phyloP scores from a whole-genome alignment of 2,888 invertebrate species.

The Drosophila affinis region DNA sequence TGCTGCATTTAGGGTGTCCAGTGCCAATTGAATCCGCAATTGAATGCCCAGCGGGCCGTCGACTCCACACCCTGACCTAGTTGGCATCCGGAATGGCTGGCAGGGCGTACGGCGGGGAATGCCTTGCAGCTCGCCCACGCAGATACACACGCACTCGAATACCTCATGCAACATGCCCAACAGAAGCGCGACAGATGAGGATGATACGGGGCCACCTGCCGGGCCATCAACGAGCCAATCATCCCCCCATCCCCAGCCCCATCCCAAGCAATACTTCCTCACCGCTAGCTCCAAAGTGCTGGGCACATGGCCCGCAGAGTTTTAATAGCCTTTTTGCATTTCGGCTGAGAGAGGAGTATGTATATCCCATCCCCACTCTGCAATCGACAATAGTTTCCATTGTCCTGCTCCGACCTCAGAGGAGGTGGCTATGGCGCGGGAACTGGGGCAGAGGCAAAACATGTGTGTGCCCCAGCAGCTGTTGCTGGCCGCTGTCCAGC shows the following conservation, averaged over 20 bases:
- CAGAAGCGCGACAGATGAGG: conserved; percentile 38
- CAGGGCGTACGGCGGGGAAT: conserved; percentile 1
- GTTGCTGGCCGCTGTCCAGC: conserved; percentile 11
- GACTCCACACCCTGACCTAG: conserved; percentile 31
- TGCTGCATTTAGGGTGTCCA: conserved; percentile 55
- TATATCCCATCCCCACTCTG: conserved; percentile 9
- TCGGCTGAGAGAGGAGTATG: conserved; percentile 11
- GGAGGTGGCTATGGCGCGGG: not conserved
- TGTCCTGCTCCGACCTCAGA: not conserved
- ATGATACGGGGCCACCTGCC: conserved; percentile 57
- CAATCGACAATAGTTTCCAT: conserved; percentile 34
- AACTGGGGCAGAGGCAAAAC: conserved; percentile 1
- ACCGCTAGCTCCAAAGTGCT: not conserved
- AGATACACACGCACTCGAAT: conserved; percentile 3
- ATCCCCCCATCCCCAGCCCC: not conserved
- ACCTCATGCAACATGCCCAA: conserved; percentile 12
- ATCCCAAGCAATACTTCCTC: not conserved
- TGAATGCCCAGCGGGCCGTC: conserved; percentile 56
- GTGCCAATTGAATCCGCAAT: conserved; percentile 65
- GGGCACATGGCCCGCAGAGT: conserved; percentile 1
- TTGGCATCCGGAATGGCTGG: conserved; percentile 28
- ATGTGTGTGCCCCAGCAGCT: conserved; percentile 16
- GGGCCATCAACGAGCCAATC: conserved; percentile 29
- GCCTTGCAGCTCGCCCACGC: conserved; percentile 12
- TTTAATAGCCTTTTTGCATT: conserved; percentile 45